Conservation (phyloP, 2,113 vertebrate species). For the Candoia aspera region DNA sequence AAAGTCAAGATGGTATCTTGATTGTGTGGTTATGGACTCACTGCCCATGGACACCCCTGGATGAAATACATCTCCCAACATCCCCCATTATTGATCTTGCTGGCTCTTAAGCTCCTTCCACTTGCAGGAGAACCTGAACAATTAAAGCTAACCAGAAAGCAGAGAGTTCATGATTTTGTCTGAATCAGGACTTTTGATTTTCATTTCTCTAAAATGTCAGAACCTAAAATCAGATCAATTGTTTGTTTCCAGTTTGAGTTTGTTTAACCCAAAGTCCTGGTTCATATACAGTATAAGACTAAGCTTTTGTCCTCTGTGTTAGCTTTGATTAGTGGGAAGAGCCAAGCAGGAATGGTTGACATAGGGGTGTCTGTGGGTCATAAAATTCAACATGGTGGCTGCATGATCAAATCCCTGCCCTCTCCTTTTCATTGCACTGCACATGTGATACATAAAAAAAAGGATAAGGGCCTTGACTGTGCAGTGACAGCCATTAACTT, state of each 20-base stretch:
- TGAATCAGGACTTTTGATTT: not conserved
- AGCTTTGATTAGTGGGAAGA: too few relatives aligned
- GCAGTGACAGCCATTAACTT: too few relatives aligned
- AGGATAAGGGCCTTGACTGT: too few relatives aligned
- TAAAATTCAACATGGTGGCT: too few relatives aligned
- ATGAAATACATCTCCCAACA: not conserved
- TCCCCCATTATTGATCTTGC: not conserved
- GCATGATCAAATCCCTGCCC: too few relatives aligned
- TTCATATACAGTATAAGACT: not conserved
- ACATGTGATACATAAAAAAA: too few relatives aligned
- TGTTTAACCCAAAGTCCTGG: not conserved
- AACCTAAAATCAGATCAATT: not conserved
- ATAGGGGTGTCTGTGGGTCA: too few relatives aligned
- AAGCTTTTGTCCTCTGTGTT: not conserved
- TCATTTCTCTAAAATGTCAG: not conserved
- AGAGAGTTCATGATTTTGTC: not conserved
- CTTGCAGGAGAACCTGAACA: not conserved
- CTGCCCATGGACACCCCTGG: not conserved
- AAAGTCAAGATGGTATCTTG: not conserved
- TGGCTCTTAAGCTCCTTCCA: not conserved
- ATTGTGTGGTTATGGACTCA: not conserved
- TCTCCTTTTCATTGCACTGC: too few relatives aligned
- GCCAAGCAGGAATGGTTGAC: too few relatives aligned
- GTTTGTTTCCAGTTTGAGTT: not conserved
- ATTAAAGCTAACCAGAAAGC: not conserved